phyloP scores from a whole-genome alignment of 2,797 vertebrate genomes.

The Ispidina picta region DNA sequence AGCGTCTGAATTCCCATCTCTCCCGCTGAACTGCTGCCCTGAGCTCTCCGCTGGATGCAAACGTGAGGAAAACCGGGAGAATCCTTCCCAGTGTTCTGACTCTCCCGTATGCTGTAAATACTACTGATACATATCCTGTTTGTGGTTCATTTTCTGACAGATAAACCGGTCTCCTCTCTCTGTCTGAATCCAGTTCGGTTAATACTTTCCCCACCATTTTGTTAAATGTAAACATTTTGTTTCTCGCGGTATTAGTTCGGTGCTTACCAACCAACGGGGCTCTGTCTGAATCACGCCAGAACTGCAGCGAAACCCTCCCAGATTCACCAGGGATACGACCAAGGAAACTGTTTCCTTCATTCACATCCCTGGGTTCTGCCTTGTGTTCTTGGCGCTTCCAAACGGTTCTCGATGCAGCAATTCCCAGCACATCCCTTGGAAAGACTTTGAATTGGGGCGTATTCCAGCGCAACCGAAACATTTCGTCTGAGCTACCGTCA shows the following conservation, averaged over 20 bases:
- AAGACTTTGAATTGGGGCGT: neutral
- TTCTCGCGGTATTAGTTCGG: neutral
- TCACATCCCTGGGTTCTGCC: neutral
- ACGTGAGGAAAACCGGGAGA: neutral
- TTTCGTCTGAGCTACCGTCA: neutral
- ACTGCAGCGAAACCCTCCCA: neutral
- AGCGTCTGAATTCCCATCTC: neutral
- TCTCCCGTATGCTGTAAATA: neutral
- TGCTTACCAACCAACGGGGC: neutral
- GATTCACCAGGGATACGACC: neutral
- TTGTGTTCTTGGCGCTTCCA: neutral
- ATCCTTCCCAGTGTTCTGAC: neutral
- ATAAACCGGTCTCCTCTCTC: neutral
- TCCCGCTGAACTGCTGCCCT: fast-evolving
- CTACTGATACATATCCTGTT: neutral
- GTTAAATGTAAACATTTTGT: neutral
- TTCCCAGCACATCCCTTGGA: neutral
- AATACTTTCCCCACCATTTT: neutral
- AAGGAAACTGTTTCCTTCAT: neutral
- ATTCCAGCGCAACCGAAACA: neutral
- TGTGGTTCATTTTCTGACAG: neutral
- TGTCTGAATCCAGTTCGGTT: neutral
- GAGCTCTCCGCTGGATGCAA: neutral
- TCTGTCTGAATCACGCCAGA: neutral
- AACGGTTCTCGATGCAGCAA: neutral